phyloP scores from a whole-genome alignment of 2,888 invertebrate species.

The Periphyllus acericola region DNA sequence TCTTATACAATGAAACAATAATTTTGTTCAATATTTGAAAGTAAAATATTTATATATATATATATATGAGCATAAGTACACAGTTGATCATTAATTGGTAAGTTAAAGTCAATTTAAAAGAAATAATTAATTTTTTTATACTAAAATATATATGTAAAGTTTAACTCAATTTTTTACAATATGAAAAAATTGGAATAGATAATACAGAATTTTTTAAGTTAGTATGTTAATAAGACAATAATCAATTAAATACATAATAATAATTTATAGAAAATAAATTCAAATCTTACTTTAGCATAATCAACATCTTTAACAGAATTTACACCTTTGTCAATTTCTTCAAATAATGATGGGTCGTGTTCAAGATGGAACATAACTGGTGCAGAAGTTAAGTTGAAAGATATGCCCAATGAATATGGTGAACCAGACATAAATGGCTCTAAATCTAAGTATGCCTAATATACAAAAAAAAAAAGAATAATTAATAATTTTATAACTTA shows the following conservation, averaged over 20 bases:
- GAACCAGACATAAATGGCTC: conserved; percentile 73
- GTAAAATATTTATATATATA: too few relatives aligned
- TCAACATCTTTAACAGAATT: conserved; percentile 76
- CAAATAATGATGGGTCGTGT: conserved; percentile 76
- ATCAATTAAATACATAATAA: background rate
- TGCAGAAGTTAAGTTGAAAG: conserved; percentile 81
- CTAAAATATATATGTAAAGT: background rate
- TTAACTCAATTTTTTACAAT: background rate
- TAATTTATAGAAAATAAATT: background rate
- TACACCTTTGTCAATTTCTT: conserved; percentile 76
- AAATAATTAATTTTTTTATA: background rate
- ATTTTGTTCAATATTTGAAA: too few relatives aligned
- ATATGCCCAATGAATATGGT: conserved; percentile 69
- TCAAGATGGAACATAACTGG: conserved; percentile 86
- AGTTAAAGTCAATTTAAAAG: background rate
- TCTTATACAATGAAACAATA: too few relatives aligned
- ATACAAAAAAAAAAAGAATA: conserved; percentile 40
- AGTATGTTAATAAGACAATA: background rate
- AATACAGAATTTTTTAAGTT: background rate
- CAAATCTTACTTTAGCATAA: conserved; percentile 69
- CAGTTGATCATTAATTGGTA: background rate
- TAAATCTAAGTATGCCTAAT: conserved; percentile 74
- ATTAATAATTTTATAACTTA: background rate
- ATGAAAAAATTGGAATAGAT: too few relatives aligned
- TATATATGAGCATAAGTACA: background rate